These are phyloP conservation scores for Sylvilagus bachmani DNA, from an alignment of 2,113 vertebrate genomes.

Conservation along the genomic window DNA sequence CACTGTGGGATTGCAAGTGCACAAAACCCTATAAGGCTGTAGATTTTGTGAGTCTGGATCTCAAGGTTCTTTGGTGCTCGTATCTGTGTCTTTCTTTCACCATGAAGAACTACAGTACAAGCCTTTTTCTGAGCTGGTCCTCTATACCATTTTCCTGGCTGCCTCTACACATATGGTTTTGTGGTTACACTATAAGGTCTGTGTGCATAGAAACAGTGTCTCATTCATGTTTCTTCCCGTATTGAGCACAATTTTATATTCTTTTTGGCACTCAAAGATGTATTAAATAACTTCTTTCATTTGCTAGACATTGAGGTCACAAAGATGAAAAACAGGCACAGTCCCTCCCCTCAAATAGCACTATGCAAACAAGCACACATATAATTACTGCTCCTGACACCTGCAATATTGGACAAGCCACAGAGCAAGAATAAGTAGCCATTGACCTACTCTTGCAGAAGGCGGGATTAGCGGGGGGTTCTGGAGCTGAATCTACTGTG, in stretches of 20 bases:
- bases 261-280: slow-evolving; percentile 7
- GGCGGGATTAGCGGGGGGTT: not conserved
- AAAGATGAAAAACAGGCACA: slow-evolving; percentile 34
- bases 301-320: slow-evolving; percentile 43
- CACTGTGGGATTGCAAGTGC: not conserved
- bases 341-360: not conserved
- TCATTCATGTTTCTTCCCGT: slow-evolving; percentile 36
- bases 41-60: not conserved
- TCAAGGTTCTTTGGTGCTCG: not conserved
- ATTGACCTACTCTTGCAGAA: not conserved
- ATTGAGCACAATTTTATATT: slow-evolving; percentile 40
- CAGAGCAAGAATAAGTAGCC: not conserved
- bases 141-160: not conserved
- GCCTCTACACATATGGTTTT: not conserved
- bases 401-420: not conserved
- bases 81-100: not conserved
- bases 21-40: not conserved
- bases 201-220: slow-evolving; percentile 20
- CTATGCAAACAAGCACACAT: not conserved
- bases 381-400: not conserved
- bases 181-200: not conserved
- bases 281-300: slow-evolving; percentile 38
- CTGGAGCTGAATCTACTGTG: not conserved
- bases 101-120: not conserved
- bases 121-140: not conserved